Conservation (phyloP, 2,888 invertebrate species). For the Sepioteuthis lessoniana region DNA sequence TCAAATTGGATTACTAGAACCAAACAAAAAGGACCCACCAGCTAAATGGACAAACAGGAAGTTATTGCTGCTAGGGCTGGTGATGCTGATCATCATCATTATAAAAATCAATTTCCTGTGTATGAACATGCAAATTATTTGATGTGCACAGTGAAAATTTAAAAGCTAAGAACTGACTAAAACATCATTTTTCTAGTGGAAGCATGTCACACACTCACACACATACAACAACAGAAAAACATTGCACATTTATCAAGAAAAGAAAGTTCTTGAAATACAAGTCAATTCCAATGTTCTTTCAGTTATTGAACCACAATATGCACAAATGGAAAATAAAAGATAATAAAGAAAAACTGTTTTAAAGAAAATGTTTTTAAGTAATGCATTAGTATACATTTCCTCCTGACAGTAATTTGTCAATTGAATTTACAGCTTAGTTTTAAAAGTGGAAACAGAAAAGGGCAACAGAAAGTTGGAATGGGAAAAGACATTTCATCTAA, state of each 20-base stretch:
- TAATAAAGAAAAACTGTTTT: background rate
- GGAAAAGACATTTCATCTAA: background rate
- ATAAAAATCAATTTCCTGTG: background rate
- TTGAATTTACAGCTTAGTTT: background rate
- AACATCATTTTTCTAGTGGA: background rate
- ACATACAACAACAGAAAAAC: background rate
- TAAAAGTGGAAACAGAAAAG: background rate
- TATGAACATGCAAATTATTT: background rate
- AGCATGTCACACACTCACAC: background rate
- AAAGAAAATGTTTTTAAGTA: background rate
- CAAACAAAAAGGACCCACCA: background rate
- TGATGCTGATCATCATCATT: background rate
- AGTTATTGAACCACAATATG: background rate
- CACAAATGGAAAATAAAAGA: background rate
- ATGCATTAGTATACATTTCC: conserved; percentile 21
- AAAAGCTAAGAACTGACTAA: background rate
- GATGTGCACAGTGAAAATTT: background rate
- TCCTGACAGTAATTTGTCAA: background rate
- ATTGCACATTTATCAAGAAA: background rate
- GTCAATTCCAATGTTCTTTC: background rate
- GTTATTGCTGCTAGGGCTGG: background rate
- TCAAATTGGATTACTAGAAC: background rate
- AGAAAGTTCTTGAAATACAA: background rate
- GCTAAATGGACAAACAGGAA: background rate
- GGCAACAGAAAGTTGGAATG: background rate